These are phyloP conservation scores for Melolontha melolontha DNA, from an alignment of 2,888 invertebrate genomes.

Conservation along the genomic window DNA sequence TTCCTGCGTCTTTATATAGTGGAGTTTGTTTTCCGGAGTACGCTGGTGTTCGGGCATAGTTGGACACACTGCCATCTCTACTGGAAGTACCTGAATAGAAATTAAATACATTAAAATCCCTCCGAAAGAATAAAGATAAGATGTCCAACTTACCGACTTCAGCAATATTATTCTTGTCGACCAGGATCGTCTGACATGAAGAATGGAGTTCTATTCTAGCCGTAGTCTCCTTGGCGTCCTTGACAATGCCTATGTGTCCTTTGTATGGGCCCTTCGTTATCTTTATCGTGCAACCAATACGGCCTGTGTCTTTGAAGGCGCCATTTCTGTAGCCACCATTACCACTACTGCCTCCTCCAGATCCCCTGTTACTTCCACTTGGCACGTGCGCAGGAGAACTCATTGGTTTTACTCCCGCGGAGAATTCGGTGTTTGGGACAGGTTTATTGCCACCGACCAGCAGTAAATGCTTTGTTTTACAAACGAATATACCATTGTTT, in stretches of 20 bases:
- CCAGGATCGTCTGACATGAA: constrained; percentile 97
- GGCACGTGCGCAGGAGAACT: constrained; percentile 92
- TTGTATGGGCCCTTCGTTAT: constrained; percentile 98
- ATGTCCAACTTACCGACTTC: constrained; percentile 71
- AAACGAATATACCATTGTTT: constrained; percentile 98
- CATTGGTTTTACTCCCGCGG: constrained; percentile 81
- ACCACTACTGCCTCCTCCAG: constrained; percentile 64
- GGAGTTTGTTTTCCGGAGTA: constrained; percentile 83
- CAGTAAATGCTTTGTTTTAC: constrained; percentile 93
- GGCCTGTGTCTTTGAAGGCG: constrained; percentile 85
- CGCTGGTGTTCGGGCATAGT: constrained; percentile 75
- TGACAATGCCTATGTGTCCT: constrained; percentile 97
- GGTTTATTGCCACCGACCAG: constrained; percentile 84
- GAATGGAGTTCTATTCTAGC: constrained; percentile 97
- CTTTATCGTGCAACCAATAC: constrained; percentile 97
- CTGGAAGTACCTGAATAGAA: constrained; percentile 64
- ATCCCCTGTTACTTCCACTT: constrained; percentile 68
- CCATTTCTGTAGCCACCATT: constrained; percentile 74
- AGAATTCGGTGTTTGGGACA: constrained; percentile 58
- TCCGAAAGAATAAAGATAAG: neutral
- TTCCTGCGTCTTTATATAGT: constrained; percentile 83
- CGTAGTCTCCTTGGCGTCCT: constrained; percentile 95
- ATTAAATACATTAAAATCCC: neutral
- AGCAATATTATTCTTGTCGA: constrained; percentile 89
- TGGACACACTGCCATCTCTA: constrained; percentile 76